Evolutionary conservation across 2,888 invertebrate species (phyloP).

Genomic region (Drosophila nr. fundita): DNA sequence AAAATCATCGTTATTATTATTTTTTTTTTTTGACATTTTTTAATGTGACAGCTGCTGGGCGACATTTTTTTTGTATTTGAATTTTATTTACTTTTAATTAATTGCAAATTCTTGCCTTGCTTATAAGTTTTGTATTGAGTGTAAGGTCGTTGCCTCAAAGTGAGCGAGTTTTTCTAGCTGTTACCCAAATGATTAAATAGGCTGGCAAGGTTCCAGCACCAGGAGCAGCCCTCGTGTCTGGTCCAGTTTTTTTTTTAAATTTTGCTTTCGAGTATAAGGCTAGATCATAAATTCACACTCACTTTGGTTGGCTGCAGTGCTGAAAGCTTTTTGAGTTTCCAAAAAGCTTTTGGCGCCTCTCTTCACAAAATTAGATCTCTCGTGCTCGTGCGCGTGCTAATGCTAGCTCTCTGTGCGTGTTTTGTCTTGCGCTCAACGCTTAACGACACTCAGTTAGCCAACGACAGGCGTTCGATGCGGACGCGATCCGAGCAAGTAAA

Average conservation of each 20-base stretch:
- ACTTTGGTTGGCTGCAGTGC: conserved; percentile 32
- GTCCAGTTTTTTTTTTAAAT: conserved; percentile 35
- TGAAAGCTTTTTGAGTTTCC: conserved; percentile 55
- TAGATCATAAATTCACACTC: conserved; percentile 64
- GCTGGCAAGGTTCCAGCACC: conserved; percentile 60
- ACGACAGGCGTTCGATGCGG: conserved; percentile 74
- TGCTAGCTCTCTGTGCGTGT: conserved; percentile 25
- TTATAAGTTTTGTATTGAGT: conserved; percentile 52
- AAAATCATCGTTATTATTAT: conserved; percentile 22
- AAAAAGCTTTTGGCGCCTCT: conserved; percentile 57
- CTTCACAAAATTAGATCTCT: conserved; percentile 9
- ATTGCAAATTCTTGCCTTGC: conserved; percentile 42
- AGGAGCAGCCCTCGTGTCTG: conserved; percentile 57
- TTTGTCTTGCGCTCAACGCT: conserved; percentile 57
- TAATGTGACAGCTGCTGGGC: conserved; percentile 26
- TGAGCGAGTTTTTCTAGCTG: conserved; percentile 65
- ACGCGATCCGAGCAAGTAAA: conserved; percentile 60
- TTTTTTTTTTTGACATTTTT: conserved; percentile 5
- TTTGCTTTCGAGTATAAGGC: conserved; percentile 30
- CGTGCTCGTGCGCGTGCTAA: not conserved
- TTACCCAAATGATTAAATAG: conserved; percentile 16
- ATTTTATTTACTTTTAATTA: conserved; percentile 27
- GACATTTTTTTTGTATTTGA: conserved; percentile 10
- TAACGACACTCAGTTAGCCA: conserved; percentile 67
- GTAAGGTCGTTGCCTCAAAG: conserved; percentile 72